These are phyloP conservation scores for Podarcis muralis DNA, from an alignment of 2,113 vertebrate species.

Conservation along the genomic window DNA sequence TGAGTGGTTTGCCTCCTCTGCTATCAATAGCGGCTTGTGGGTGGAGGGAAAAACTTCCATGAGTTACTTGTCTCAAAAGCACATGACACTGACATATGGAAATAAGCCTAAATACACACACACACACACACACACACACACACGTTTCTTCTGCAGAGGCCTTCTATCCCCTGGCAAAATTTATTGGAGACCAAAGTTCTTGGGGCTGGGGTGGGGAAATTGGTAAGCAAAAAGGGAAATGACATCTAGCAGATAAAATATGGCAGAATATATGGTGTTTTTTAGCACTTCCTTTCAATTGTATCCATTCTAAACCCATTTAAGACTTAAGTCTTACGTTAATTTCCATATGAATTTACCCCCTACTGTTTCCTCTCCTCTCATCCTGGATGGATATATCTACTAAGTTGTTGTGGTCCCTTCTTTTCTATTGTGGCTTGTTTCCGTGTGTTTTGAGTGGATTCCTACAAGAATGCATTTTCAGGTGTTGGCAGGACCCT, in stretches of 20 bases:
- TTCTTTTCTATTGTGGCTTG: background rate
- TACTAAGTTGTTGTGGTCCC: background rate
- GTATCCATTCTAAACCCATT: background rate
- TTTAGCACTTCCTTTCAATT: too few species aligned
- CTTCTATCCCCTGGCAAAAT: background rate
- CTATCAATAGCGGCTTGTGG: constrained; percentile 85
- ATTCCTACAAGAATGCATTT: background rate
- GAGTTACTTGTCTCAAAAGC: background rate
- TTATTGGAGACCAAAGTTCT: background rate
- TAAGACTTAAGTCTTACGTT: background rate
- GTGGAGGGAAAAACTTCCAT: constrained; percentile 35
- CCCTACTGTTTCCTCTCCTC: background rate
- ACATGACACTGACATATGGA: background rate
- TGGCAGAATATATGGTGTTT: background rate
- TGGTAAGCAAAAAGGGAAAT: background rate
- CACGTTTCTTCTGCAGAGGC: background rate
- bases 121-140: too few species aligned
- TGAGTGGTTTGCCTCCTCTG: constrained; percentile 85
- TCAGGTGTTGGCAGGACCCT: background rate
- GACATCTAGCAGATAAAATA: background rate
- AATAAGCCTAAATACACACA: background rate
- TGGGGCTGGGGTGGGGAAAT: background rate
- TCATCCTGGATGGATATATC: background rate
- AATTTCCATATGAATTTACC: background rate
- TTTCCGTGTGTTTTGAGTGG: background rate